Conservation (phyloP, 1,140 invertebrate genomes). For the Aphelenchoides fujianensis region DNA sequence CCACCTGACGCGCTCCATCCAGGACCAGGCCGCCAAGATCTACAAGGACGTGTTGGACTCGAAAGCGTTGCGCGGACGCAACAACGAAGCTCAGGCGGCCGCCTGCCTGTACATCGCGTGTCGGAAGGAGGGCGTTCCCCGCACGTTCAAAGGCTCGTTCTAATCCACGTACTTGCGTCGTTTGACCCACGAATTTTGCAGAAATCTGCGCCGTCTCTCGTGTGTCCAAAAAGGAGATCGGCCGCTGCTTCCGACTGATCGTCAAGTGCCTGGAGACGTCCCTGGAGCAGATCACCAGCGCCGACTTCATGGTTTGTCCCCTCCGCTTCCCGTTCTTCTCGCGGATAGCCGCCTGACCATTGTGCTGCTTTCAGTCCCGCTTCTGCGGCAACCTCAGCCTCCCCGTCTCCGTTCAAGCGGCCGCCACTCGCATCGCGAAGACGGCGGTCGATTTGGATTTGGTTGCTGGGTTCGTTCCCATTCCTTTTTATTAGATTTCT, state of each 20-base stretch:
- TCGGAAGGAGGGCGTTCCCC: slow-evolving; percentile 91
- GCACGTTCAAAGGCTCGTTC: slow-evolving; percentile 84
- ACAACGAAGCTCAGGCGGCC: slow-evolving; percentile 95
- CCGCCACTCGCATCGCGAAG: slow-evolving; percentile 90
- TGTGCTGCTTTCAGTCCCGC: slow-evolving; percentile 66
- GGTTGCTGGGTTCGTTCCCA: slow-evolving; percentile 74
- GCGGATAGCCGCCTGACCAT: not conserved
- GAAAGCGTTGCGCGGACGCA: slow-evolving; percentile 86
- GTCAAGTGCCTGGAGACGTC: slow-evolving; percentile 84
- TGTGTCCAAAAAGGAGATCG: slow-evolving; percentile 98
- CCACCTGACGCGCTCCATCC: slow-evolving; percentile 88
- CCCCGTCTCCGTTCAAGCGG: slow-evolving; percentile 85
- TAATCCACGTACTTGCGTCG: slow-evolving; percentile 16
- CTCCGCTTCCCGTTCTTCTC: slow-evolving; percentile 8
- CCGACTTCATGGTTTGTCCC: slow-evolving; percentile 83
- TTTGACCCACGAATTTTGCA: slow-evolving; percentile 51
- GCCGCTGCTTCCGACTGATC: slow-evolving; percentile 90
- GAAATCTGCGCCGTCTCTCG: slow-evolving; percentile 98
- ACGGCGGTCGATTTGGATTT: slow-evolving; percentile 95
- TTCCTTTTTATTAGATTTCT: slow-evolving; percentile 15
- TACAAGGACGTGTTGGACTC: slow-evolving; percentile 97
- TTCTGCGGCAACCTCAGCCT: slow-evolving; percentile 72
- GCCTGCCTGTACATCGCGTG: slow-evolving; percentile 99
- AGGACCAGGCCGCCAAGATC: slow-evolving; percentile 86
- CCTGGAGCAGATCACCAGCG: slow-evolving; percentile 94